These are phyloP conservation scores for Drosophila dunni DNA, from an alignment of 1,140 invertebrate species.

Conservation along the genomic window DNA sequence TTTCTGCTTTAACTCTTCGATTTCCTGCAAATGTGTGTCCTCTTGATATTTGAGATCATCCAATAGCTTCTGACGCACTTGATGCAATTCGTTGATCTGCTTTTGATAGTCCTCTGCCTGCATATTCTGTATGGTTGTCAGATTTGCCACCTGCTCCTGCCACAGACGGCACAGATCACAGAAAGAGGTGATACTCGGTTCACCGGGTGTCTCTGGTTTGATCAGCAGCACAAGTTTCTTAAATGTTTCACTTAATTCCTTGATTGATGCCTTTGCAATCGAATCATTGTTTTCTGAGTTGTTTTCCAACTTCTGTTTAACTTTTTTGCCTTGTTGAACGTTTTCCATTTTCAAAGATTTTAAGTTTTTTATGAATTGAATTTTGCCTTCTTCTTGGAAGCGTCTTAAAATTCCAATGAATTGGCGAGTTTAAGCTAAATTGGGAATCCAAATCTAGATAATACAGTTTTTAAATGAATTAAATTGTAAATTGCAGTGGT, in stretches of 20 bases:
- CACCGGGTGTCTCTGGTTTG: neutral
- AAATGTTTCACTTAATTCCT: neutral
- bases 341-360: neutral
- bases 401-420: neutral
- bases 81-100: neutral
- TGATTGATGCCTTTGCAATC: neutral
- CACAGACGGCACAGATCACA: neutral
- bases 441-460: neutral
- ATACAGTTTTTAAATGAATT: neutral
- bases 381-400: neutral
- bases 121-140: conserved; percentile 9
- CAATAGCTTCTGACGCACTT: neutral
- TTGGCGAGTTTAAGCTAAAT: neutral
- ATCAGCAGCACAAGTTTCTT: neutral
- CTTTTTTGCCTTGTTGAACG: neutral
- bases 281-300: no score
- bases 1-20: neutral
- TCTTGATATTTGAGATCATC: neutral
- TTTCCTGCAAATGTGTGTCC: neutral
- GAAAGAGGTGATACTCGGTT: neutral
- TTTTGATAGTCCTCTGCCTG: conserved; percentile 6
- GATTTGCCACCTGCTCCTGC: conserved; percentile 1
- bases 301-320: neutral
- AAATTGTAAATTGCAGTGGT: neutral
- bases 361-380: no score